Conservation (phyloP, 2,113 vertebrate species). For the Sterrhoptilus dennistouni region DNA sequence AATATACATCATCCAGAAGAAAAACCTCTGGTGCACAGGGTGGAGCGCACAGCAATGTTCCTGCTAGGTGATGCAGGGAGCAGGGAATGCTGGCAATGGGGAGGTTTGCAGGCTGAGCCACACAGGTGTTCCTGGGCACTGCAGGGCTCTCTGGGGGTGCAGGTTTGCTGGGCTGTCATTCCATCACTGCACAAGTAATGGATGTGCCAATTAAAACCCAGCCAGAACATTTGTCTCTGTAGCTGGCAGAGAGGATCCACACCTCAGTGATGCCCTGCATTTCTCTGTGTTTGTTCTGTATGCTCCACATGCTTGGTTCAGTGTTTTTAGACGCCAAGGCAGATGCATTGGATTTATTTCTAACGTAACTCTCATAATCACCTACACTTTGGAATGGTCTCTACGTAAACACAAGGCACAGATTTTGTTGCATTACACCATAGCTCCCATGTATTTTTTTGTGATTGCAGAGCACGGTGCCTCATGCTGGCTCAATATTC, state of each 20-base stretch:
- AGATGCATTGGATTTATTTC: neutral
- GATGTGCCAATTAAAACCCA: neutral
- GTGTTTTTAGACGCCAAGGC: neutral
- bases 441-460: fast-evolving
- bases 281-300: neutral
- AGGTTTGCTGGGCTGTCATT: neutral
- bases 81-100: neutral
- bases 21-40: fast-evolving
- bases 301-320: fast-evolving
- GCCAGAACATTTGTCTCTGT: neutral
- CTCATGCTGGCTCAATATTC: neutral
- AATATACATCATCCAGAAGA: fast-evolving
- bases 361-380: neutral
- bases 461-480: neutral
- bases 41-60: neutral
- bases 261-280: fast-evolving
- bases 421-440: fast-evolving
- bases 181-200: neutral
- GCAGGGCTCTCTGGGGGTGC: neutral
- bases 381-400: neutral
- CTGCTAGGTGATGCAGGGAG: fast-evolving
- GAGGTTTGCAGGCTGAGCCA: neutral
- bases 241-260: neutral
- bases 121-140: neutral
- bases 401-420: neutral